A percentile compares a stretch with the other conserved stretches of the same genome.
These are phyloP conservation scores for Ryuthela nishihirai DNA, from an alignment of 2,888 invertebrate genomes.

Conservation along the genomic window DNA sequence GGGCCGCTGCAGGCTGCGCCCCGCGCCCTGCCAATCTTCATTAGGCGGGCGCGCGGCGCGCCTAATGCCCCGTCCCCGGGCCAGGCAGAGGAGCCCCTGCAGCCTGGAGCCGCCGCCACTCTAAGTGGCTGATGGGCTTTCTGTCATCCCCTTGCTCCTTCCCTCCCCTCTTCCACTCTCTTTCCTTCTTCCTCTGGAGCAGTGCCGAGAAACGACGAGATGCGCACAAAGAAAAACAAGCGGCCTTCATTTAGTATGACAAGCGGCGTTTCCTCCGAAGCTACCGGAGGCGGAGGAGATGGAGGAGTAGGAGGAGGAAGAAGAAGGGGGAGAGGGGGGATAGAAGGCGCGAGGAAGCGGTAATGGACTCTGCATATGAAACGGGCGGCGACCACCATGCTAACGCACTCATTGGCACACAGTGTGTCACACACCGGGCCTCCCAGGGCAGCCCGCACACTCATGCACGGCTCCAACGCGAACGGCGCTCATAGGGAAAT, in stretches of 20 bases:
- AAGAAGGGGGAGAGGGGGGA: conserved; percentile 21
- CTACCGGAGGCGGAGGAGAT: too few relatives aligned
- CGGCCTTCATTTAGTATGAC: conserved; percentile 38
- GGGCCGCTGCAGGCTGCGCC: conserved; percentile 2
- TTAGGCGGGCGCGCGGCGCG: conserved; percentile 1
- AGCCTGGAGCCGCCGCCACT: too few relatives aligned
- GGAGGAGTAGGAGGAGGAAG: too few relatives aligned
- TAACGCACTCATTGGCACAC: too few relatives aligned
- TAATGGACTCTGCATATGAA: conserved; percentile 39
- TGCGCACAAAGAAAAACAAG: conserved; percentile 28
- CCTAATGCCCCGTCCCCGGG: not conserved
- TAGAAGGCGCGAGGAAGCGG: conserved; percentile 14
- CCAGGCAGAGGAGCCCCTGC: conserved; percentile 2
- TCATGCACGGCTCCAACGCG: too few relatives aligned
- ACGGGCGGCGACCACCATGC: too few relatives aligned
- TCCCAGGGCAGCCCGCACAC: too few relatives aligned
- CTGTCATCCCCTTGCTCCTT: too few relatives aligned
- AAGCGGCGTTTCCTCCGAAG: too few relatives aligned
- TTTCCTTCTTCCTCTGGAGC: conserved; percentile 6
- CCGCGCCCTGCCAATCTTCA: conserved; percentile 23
- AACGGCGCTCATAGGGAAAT: too few relatives aligned
- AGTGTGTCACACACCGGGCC: too few relatives aligned
- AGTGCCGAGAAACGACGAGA: conserved; percentile 13
- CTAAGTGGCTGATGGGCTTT: too few relatives aligned
- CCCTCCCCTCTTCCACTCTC: not conserved